Evolutionary conservation across 2,888 invertebrate species (phyloP), one percentile per base, ranked within the genome.

Genomic region (Ormyrus thymus): DNA sequence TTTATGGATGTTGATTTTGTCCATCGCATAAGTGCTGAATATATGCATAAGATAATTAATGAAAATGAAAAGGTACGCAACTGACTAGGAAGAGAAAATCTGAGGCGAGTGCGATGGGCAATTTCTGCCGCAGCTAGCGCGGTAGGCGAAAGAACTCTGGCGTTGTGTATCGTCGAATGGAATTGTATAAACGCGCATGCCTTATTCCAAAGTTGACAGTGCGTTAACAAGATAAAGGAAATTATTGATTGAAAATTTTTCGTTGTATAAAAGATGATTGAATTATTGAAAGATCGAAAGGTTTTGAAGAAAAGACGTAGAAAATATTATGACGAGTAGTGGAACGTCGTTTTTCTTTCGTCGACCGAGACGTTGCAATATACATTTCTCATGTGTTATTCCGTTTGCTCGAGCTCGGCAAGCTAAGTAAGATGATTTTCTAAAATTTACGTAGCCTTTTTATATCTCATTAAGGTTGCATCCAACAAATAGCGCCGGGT

Each of bases 121-220:
- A 88, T 89, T 88, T 88, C 87, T 86, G 85, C 86, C 87, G 85
- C 86, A 87, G 87, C 87, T 89, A 29, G 29, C 88, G 87, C 87
- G 90, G 90, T 89, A 87, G 89, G 89, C 90, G 90, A 90, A 90
- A 89, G 90, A 90, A 89, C 87, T 87, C 89, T 87, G 89, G 87
- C 89, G 85, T 85, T 86, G 89, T 87, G 29, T 29, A 29, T 29
- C 29, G 29, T 29, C 29, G 29, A 29, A 29, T 29, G 3, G 29
- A 29, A 29, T 29, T 29, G 29, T 29, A 29, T 4, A 29, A 29
- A 29, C 29, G 29, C 29, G 29, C 29, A 29, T 29, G 29, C 3
- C 29, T 29, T 29, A 4, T 4, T 29, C 29, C 29, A 29, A 29
- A 29, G 29, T 29, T 29, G 3, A 29, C 29, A 29, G 29, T 4